Evolutionary conservation across 1,140 invertebrate species (phyloP).

Genomic region (Achatina immaculata): DNA sequence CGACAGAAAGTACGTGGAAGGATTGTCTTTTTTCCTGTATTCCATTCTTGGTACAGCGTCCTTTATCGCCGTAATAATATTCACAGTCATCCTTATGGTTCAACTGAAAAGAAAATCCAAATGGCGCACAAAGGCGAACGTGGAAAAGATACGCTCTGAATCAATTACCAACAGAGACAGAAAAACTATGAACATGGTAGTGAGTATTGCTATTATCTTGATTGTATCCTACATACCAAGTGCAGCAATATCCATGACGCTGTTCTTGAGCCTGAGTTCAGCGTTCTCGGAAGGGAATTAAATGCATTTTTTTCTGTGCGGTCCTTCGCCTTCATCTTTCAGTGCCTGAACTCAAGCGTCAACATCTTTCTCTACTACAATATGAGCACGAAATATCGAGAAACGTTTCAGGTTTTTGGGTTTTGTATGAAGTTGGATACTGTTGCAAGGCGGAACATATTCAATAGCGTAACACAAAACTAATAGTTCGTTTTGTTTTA

Average conservation of each 20-base stretch:
- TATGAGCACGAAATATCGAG: constrained; percentile 11
- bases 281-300: background rate
- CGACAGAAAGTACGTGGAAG: background rate
- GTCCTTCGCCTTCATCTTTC: background rate
- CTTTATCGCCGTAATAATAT: background rate
- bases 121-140: background rate
- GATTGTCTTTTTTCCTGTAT: background rate
- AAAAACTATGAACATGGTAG: background rate
- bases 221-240: background rate
- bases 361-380: constrained; percentile 10
- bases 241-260: background rate
- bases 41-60: background rate
- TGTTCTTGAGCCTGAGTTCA: background rate
- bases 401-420: background rate
- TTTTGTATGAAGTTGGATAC: background rate
- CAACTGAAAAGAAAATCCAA: no score
- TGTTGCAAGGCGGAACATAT: no score
- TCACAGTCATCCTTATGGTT: background rate
- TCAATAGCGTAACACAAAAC: no score
- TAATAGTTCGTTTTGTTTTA: no score
- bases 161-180: background rate
- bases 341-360: background rate
- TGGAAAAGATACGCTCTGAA: background rate
- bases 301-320: background rate
- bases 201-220: background rate